Base-by-base conservation (phyloP, 2,113 vertebrate species). In the Bucco capensis region DNA sequence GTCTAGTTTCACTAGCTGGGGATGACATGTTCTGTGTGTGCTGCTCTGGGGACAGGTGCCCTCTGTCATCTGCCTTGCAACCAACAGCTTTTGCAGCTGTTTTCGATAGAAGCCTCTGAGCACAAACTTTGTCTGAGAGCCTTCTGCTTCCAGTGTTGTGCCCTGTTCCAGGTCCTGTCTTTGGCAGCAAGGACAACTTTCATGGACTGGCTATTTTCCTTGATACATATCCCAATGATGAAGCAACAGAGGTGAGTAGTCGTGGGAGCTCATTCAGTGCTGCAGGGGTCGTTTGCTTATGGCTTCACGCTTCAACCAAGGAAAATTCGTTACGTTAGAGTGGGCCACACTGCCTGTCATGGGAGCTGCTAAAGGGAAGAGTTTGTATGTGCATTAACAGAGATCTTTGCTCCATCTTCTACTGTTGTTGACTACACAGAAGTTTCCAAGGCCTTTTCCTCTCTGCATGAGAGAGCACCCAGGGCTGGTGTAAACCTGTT, bases 211-310 rank as follows among this genome's bases (percentile, higher is more conserved):
- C 98, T 31, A 97, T 99, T 80, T 99, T 99, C 97, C 96, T 99
- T 96, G 99, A 99, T 96, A 99, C 99, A 0, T 99, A 99, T 75
- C 98, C 98, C 95, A 99, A 99, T 8, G 98, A 99, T 87, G 99
- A 99, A 80, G 97, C 98, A 0, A 98, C 98, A 0, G 99, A 99
- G 97, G 99, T 99, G 98, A 98, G 98, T 98, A 88, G 72, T 66
- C 33, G 13, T 4, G 31, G 44, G 28, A 67, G 31, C 33, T 40
- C 8, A 1, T 12, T 72, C 37, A 46, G 80, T 62, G 25, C 47
- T 3, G 2, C 31, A 31, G 40, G 50, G 9, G 67, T 30, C 28
- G 10, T 33, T 71, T 37, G 15, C 19, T 80, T 14, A 7, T 1
- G 0, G 40, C 47, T 88, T 72, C 0, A 1, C 78, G 31, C 37